Evolutionary conservation across 2,888 invertebrate species (phyloP).

Genomic region (Ecliptopera silaceata): DNA sequence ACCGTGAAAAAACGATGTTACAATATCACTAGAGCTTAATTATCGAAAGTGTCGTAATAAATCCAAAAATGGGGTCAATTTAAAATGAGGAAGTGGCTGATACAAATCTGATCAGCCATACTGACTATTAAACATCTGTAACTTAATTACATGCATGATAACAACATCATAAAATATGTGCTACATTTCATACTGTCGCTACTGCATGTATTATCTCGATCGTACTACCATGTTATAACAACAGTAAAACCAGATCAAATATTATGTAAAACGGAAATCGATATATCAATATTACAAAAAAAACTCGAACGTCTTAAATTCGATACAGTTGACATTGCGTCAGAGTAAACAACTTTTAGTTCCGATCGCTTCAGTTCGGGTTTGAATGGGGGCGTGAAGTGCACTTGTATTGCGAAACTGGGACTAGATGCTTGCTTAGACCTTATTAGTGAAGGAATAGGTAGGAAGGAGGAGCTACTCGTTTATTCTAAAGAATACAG

Average conservation of each 20-base stretch:
- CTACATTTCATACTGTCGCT: conserved; percentile 15
- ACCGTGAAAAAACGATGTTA: no score
- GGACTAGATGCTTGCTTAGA: not conserved
- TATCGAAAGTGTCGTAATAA: conserved; percentile 1
- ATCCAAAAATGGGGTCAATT: conserved; percentile 10
- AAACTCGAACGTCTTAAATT: conserved; percentile 27
- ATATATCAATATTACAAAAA: conserved; percentile 32
- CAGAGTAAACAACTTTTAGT: conserved; percentile 30
- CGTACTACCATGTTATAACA: conserved; percentile 17
- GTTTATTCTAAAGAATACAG: no score
- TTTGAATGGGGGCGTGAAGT: conserved; percentile 8
- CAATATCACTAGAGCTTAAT: not conserved
- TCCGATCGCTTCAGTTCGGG: conserved; percentile 25
- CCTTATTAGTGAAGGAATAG: not conserved
- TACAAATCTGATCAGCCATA: conserved; percentile 13
- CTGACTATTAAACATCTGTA: conserved; percentile 18
- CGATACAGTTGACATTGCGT: conserved; percentile 25
- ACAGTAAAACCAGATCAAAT: conserved; percentile 10
- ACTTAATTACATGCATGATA: conserved; percentile 24
- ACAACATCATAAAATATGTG: conserved; percentile 17
- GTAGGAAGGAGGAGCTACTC: not conserved
- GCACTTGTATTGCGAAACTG: conserved; percentile 28
- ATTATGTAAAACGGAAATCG: conserved; percentile 50
- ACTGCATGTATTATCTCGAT: conserved; percentile 10
- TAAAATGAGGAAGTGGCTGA: conserved; percentile 24